Percentiles rank a stretch among this genome's conserved stretches.
phyloP scores from a whole-genome alignment of 2,797 vertebrate genomes.

The Prunella strophiata region DNA sequence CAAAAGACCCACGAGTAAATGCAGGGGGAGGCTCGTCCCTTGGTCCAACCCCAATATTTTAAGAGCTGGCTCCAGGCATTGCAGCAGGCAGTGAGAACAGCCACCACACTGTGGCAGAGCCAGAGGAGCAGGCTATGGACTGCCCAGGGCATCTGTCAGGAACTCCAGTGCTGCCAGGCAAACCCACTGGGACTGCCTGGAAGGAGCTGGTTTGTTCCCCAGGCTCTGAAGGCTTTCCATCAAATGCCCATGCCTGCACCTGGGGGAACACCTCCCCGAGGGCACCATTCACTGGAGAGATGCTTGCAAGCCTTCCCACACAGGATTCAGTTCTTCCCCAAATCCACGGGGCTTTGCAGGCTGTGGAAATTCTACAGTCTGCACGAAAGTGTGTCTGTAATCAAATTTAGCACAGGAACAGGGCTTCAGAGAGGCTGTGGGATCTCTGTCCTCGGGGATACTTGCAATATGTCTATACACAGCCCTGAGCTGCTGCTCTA shows the following conservation, averaged over 20 bases:
- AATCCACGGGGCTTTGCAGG: not conserved
- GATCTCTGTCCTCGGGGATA: not conserved
- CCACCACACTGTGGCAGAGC: accelerated
- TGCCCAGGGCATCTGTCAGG: not conserved
- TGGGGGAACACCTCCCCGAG: not conserved
- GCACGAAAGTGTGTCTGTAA: not conserved
- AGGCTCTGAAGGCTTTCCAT: not conserved
- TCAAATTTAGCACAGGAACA: not conserved
- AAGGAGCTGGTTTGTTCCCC: not conserved
- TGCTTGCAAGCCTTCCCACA: not conserved
- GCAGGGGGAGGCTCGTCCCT: not conserved
- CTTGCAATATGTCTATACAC: not conserved
- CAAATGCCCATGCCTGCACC: not conserved
- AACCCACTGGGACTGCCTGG: not conserved
- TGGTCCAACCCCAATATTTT: not conserved
- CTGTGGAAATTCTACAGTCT: not conserved
- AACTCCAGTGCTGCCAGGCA: not conserved
- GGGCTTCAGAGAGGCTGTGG: not conserved
- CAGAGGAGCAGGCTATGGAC: not conserved
- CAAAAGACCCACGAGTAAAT: not conserved
- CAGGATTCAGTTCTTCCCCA: not conserved
- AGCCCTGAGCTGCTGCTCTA: not conserved
- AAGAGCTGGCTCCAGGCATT: not conserved
- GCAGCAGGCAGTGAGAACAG: not conserved
- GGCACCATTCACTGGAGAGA: not conserved